Percentiles rank a stretch among this genome's conserved stretches.
These are phyloP conservation scores for Acholoe squamosa DNA, from an alignment of 2,888 invertebrate genomes.

Conservation along the genomic window DNA sequence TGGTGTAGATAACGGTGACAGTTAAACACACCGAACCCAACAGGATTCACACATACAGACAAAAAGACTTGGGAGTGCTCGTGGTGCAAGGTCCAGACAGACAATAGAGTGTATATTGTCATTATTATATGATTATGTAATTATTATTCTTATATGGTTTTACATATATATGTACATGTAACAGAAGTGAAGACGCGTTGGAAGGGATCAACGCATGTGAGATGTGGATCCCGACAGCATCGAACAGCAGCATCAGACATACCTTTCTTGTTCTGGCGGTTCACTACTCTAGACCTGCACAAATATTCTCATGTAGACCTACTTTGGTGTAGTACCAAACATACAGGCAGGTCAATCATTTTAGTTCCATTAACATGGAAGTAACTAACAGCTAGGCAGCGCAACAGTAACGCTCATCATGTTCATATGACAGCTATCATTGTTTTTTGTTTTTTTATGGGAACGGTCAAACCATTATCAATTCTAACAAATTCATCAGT, in stretches of 20 bases:
- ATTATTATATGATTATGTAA: slow-evolving; percentile 1
- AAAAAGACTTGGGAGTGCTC: slow-evolving; percentile 44
- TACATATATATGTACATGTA: neutral
- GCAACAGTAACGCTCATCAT: neutral
- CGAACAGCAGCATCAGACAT: slow-evolving; percentile 7
- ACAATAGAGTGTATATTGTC: slow-evolving; percentile 40
- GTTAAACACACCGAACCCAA: slow-evolving; percentile 3
- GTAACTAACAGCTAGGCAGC: neutral
- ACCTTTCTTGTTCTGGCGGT: neutral
- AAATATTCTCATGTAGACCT: slow-evolving; percentile 1
- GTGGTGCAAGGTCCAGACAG: slow-evolving; percentile 61
- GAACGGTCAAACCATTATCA: neutral
- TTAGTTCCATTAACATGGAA: neutral
- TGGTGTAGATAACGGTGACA: slow-evolving; percentile 37
- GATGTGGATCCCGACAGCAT: neutral
- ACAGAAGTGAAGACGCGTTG: slow-evolving; percentile 6
- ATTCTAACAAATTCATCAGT: neutral
- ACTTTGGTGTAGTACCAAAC: neutral
- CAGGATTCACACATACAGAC: neutral
- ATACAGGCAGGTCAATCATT: neutral
- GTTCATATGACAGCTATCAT: slow-evolving; percentile 20
- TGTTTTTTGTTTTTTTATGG: neutral
- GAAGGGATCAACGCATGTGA: neutral
- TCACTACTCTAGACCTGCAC: neutral
- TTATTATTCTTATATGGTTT: slow-evolving; percentile 13